These are phyloP conservation scores for Mormyrops boulengeri DNA, from an alignment of 2,797 vertebrate species.

Conservation along the genomic window DNA sequence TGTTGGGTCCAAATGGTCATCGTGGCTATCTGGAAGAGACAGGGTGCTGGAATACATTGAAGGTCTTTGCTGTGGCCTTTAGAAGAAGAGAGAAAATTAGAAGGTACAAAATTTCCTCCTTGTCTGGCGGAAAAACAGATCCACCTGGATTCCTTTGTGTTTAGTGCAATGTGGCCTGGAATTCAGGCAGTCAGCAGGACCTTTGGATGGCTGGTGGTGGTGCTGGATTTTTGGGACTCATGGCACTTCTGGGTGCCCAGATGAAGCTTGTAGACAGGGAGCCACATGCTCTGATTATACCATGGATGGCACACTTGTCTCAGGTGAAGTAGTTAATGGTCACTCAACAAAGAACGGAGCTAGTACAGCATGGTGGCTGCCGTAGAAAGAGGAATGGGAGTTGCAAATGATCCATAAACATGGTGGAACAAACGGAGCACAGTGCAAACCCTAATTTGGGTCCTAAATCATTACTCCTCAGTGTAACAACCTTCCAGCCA, in stretches of 20 bases:
- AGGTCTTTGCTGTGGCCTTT: background rate
- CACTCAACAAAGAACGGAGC: background rate
- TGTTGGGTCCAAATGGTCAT: background rate
- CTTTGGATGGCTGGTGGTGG: background rate
- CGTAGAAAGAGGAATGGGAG: constrained; percentile 37
- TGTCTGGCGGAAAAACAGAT: background rate
- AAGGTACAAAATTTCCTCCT: background rate
- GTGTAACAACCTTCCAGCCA: constrained; percentile 55
- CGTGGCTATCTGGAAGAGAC: background rate
- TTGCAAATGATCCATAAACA: constrained; percentile 56
- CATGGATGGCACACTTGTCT: background rate
- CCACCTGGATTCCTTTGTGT: background rate
- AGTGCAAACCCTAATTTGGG: constrained; percentile 68
- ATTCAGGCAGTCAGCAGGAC: background rate
- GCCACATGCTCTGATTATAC: background rate
- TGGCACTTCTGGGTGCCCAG: background rate
- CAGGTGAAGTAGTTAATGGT: constrained; percentile 10
- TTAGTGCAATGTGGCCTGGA: background rate
- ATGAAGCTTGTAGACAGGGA: background rate
- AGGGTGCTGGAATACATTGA: background rate
- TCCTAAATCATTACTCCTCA: constrained; percentile 68
- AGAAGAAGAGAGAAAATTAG: background rate
- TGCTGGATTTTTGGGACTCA: background rate
- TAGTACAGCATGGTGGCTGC: constrained; percentile 24
- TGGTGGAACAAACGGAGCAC: constrained; percentile 59